Percentiles rank a stretch among this genome's conserved stretches.
Conservation (phyloP, 2,888 invertebrate species). For the Orchesellides sinensis region DNA sequence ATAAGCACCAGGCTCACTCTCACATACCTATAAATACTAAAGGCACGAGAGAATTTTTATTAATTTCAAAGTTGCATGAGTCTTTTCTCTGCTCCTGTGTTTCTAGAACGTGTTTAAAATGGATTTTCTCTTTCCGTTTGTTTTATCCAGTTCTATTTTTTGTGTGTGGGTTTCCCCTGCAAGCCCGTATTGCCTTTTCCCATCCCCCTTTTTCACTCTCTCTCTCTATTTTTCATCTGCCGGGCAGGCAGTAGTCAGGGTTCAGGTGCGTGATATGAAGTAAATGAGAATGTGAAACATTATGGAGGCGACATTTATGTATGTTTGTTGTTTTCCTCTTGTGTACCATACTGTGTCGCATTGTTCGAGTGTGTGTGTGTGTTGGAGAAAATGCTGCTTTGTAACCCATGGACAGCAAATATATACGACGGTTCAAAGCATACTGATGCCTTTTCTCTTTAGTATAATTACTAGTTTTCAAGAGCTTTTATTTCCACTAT, state of each 20-base stretch:
- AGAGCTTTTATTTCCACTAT: constrained; percentile 40
- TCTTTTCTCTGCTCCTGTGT: constrained; percentile 40
- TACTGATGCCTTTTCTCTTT: constrained; percentile 47
- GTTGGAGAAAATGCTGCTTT: constrained; percentile 2
- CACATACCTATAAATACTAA: background rate
- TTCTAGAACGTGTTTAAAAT: constrained; percentile 49
- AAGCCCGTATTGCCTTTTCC: background rate
- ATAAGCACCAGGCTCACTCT: no score
- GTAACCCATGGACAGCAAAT: background rate
- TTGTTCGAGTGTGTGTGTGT: background rate
- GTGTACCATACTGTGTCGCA: background rate
- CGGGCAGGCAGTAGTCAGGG: constrained; percentile 34
- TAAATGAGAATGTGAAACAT: constrained; percentile 64
- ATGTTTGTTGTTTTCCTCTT: constrained; percentile 47
- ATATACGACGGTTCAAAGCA: constrained; percentile 15
- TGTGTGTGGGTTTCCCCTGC: constrained; percentile 5
- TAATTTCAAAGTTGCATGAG: constrained; percentile 73
- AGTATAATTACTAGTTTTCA: constrained; percentile 59
- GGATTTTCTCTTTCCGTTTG: constrained; percentile 53
- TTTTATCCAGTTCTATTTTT: constrained; percentile 4
- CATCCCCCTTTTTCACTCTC: constrained; percentile 20
- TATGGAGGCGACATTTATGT: constrained; percentile 63
- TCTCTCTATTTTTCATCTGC: constrained; percentile 47
- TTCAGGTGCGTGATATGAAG: constrained; percentile 65
- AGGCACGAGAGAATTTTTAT: constrained; percentile 66